A percentile compares a stretch with the other conserved stretches of the same genome.
phyloP scores from a whole-genome alignment of 2,113 vertebrate species.

The Heterotis niloticus region DNA sequence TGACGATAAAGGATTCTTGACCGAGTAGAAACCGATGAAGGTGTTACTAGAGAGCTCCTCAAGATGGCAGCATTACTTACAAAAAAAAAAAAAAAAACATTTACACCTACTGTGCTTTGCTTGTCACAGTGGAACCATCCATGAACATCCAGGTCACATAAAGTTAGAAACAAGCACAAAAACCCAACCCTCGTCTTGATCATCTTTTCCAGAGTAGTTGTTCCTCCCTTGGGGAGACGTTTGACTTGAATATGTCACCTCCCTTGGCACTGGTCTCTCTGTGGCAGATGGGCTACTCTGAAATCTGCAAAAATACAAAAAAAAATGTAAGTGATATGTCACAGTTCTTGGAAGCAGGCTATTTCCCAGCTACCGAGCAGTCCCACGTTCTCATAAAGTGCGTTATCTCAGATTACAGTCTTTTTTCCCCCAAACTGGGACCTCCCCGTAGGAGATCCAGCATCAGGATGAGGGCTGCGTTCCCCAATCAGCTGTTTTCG shows the following conservation, averaged over 20 bases:
- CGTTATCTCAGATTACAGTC: not conserved
- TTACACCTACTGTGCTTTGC: not conserved
- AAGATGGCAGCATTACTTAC: constrained; percentile 15
- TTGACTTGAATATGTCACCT: not conserved
- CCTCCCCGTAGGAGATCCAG: too few relatives aligned
- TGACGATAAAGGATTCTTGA: not conserved
- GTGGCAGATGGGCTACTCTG: not conserved
- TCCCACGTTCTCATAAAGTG: not conserved
- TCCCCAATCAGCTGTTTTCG: not conserved
- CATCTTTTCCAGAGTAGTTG: not conserved
- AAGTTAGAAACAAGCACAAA: not conserved
- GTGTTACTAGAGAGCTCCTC: not conserved
- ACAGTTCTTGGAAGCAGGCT: not conserved
- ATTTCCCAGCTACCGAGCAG: not conserved
- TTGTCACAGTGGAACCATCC: too few relatives aligned
- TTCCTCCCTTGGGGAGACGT: not conserved
- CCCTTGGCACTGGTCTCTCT: not conserved
- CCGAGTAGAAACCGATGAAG: not conserved
- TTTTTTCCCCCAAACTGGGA: too few relatives aligned
- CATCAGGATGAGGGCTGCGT: not conserved
- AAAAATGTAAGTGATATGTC: not conserved
- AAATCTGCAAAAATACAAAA: not conserved
- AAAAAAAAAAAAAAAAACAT: too few relatives aligned
- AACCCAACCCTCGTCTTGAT: not conserved
- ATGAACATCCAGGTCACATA: not conserved